A percentile compares a stretch with the other conserved stretches of the same genome.
These are phyloP conservation scores for Boloria euphrosyne DNA, from an alignment of 2,888 invertebrate genomes.

Conservation along the genomic window DNA sequence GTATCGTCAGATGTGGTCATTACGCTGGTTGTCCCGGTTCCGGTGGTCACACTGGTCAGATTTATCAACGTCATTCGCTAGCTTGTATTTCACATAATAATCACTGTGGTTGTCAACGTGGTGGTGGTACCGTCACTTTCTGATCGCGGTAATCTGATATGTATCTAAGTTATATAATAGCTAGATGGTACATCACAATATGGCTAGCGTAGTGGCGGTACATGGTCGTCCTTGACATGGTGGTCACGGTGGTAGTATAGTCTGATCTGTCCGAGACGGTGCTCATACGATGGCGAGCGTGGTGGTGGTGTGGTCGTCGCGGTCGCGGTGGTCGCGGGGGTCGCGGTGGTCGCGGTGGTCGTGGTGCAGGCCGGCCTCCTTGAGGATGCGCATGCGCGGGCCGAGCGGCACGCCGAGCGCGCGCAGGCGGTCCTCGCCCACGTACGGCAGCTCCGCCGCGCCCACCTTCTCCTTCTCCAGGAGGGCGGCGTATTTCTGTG, in stretches of 20 bases:
- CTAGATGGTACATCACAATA: neutral
- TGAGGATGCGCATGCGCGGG: conserved; percentile 92
- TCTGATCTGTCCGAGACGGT: conserved; percentile 88
- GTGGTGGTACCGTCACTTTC: too few species aligned
- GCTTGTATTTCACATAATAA: too few species aligned
- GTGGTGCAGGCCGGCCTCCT: conserved; percentile 87
- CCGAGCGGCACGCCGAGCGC: conserved; percentile 96
- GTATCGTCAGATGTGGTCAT: too few species aligned
- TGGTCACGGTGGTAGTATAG: conserved; percentile 73
- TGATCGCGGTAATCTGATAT: too few species aligned
- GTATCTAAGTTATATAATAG: too few species aligned
- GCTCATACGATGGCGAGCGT: conserved; percentile 84
- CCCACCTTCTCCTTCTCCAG: conserved; percentile 94
- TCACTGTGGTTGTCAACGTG: too few species aligned
- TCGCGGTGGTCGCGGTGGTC: conserved; percentile 75
- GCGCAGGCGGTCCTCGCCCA: conserved; percentile 93
- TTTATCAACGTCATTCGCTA: too few species aligned
- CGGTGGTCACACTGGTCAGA: too few species aligned
- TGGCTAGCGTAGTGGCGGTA: conserved; percentile 2
- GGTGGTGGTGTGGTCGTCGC: too few species aligned
- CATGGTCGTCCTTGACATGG: conserved; percentile 42
- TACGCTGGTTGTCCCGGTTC: too few species aligned
- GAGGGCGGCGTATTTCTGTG: conserved; percentile 92
- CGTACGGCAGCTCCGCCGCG: conserved; percentile 94
- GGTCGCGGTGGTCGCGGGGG: conserved; percentile 47